phyloP scores from a whole-genome alignment of 2,113 vertebrate genomes.

The Dicentrarchus labrax region DNA sequence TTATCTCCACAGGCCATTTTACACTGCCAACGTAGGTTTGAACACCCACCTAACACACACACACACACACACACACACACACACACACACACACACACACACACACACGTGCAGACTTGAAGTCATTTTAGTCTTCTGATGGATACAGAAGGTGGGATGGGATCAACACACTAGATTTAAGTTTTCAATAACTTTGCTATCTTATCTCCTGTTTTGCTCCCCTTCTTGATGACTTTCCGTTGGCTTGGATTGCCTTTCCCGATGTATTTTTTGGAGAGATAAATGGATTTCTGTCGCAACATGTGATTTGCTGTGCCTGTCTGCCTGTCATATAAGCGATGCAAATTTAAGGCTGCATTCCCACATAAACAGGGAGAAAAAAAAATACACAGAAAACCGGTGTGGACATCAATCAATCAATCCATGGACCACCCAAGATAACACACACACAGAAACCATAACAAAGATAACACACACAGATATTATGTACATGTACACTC shows the following conservation, averaged over 20 bases:
- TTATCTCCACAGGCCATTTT: background rate
- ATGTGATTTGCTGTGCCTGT: slow-evolving; percentile 28
- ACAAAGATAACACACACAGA: background rate
- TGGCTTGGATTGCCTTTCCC: slow-evolving; percentile 51
- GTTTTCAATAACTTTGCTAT: slow-evolving; percentile 57
- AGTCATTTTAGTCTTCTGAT: slow-evolving; percentile 37
- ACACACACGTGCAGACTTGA: background rate
- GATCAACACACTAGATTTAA: slow-evolving; percentile 67
- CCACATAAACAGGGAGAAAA: background rate
- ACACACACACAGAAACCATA: background rate
- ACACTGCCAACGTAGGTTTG: background rate
- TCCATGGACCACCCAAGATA: background rate
- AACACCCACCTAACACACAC: background rate
- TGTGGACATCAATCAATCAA: background rate
- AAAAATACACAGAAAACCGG: background rate
- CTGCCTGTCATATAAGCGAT: slow-evolving; percentile 35
- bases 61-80: background rate
- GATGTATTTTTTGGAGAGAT: slow-evolving; percentile 59
- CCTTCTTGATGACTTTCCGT: slow-evolving; percentile 52
- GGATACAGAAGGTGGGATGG: slow-evolving; percentile 35
- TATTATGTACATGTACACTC: background rate
- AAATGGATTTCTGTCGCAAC: slow-evolving; percentile 67
- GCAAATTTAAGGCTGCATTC: slow-evolving; percentile 25
- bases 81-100: background rate
- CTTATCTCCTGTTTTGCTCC: slow-evolving; percentile 58